phyloP scores from a whole-genome alignment of 2,888 invertebrate species.

The Bembecia ichneumoniformis region DNA sequence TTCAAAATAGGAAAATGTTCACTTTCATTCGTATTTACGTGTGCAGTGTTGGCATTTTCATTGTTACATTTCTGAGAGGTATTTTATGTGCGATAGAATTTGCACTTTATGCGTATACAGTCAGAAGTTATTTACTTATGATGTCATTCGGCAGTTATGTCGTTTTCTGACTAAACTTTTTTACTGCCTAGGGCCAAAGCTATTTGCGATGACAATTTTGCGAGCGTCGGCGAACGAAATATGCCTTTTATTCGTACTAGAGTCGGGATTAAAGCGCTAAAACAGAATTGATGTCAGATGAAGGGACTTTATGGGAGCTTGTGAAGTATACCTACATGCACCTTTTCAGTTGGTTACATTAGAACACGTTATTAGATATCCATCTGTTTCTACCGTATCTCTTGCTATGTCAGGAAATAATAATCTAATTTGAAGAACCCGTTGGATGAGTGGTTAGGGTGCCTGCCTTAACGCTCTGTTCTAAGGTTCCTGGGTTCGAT shows the following conservation, averaged over 20 bases:
- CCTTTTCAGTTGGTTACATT: neutral
- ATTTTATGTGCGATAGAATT: conserved; percentile 7
- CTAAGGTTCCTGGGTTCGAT: no score
- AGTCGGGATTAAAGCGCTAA: conserved; percentile 68
- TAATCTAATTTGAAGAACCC: no score
- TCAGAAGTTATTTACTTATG: conserved; percentile 20
- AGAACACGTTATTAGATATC: neutral
- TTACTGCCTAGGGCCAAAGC: conserved; percentile 57
- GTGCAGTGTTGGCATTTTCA: conserved; percentile 69
- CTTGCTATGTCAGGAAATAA: no score
- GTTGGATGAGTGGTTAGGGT: no score
- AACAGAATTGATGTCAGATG: conserved; percentile 64
- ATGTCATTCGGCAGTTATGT: conserved; percentile 16
- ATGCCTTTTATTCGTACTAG: conserved; percentile 70
- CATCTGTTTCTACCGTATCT: no score
- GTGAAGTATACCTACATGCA: conserved; percentile 4
- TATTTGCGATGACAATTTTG: conserved; percentile 73
- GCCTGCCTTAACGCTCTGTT: no score
- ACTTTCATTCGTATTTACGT: conserved; percentile 64
- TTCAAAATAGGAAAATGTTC: conserved; percentile 38
- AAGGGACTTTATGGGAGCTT: conserved; percentile 54
- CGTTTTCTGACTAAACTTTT: conserved; percentile 21
- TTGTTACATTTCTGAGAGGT: conserved; percentile 57
- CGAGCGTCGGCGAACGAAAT: conserved; percentile 68
- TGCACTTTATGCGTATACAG: conserved; percentile 10